Evolutionary conservation across 2,888 invertebrate species (phyloP).

Genomic region (Euphydryas editha): DNA sequence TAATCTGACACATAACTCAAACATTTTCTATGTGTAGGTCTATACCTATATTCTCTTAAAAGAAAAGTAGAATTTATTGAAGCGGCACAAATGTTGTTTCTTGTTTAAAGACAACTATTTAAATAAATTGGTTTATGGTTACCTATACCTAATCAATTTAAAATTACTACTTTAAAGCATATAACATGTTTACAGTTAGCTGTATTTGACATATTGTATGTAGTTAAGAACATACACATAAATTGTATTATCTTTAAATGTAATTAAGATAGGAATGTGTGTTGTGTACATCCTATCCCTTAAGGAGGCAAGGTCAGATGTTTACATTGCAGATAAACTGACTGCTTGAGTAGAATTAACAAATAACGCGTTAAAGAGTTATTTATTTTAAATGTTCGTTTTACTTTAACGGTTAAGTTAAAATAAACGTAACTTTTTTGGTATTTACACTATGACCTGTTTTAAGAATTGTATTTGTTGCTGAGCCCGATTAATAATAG

Average conservation of each 20-base stretch:
- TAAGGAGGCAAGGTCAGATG: constrained; percentile 46
- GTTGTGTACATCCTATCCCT: constrained; percentile 45
- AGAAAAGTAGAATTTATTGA: no score
- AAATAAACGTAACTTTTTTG: constrained; percentile 3
- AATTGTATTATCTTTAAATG: constrained; percentile 29
- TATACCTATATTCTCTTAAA: no score
- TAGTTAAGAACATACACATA: constrained; percentile 18
- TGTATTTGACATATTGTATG: not conserved
- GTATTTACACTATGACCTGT: not conserved
- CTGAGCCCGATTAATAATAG: no score
- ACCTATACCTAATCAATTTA: no score
- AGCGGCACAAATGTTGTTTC: no score
- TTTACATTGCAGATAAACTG: constrained; percentile 48
- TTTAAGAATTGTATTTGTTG: not conserved
- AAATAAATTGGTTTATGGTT: no score
- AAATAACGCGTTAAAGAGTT: constrained; percentile 31
- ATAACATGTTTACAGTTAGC: not conserved
- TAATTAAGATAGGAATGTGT: constrained; percentile 40
- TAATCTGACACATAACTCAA: no score
- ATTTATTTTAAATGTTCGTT: constrained; percentile 9
- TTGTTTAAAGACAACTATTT: no score
- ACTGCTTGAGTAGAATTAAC: constrained; percentile 40
- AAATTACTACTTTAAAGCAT: no score
- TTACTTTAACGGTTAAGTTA: not conserved
- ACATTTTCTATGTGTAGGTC: no score